Evolutionary conservation across 2,797 vertebrate genomes (phyloP), one percentile per base, ranked within the genome.

Genomic region (Mormyrus hasselquistii): DNA sequence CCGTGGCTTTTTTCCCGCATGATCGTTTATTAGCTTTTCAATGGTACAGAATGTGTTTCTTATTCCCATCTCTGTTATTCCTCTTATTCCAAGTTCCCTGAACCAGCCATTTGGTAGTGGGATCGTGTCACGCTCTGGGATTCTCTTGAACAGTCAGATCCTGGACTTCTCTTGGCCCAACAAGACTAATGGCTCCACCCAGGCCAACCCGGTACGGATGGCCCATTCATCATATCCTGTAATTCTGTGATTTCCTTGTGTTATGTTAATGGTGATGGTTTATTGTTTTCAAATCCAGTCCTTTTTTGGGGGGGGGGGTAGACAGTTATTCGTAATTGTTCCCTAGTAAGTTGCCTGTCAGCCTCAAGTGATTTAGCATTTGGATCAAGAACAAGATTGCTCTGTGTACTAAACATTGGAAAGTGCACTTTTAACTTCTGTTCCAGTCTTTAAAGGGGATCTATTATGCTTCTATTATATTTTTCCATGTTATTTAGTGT

Each of bases 111-210:
- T 99, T 91, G 99, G 99, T 90, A 99, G 99, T 53, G 94, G 97
- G 86, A 98, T 99, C 89, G 93, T 99, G 92, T 99, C 97, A 9
- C 92, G 97, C 16, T 99, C 98, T 3, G 99, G 99, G 91, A 96
- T 99, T 90, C 96, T 99, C 79, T 94, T 99, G 47, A 99, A 99
- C 93, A 99, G 99, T 92, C 98, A 99, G 93, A 98, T 99, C 93
- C 92, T 99, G 93, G 98, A 97, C 93, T 99, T 99, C 93, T 98
- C 97, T 86, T 99, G 98, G 98, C 95, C 96, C 41, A 99, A 99
- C 92, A 97, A 96, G 94, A 97, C 97, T 12, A 91, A 89, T 19
- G 95, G 92, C 91, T 91, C 93, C 79, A 93, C 88, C 92, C 94
- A 88, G 88, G 93, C 87, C 89, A 97, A 94, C 94, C 95, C 94